Conservation (phyloP, 2,888 invertebrate genomes). For the Hipparchia semele region DNA sequence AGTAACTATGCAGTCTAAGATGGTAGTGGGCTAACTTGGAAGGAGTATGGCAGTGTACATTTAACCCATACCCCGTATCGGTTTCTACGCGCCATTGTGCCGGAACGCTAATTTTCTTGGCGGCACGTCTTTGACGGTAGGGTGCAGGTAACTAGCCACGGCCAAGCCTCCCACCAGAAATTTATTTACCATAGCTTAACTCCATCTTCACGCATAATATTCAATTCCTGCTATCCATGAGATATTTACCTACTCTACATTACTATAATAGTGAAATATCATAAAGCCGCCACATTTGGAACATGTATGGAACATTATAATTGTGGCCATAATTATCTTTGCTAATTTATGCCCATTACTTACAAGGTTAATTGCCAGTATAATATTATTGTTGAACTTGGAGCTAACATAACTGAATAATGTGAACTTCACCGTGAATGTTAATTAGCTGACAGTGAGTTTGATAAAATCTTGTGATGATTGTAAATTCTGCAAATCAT, state of each 20-base stretch:
- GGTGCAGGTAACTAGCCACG: too few relatives aligned
- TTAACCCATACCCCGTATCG: too few relatives aligned
- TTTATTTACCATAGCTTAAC: too few relatives aligned
- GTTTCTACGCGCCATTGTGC: too few relatives aligned
- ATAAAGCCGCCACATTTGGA: background rate
- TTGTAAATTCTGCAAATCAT: too few relatives aligned
- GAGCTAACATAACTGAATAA: slow-evolving; percentile 14
- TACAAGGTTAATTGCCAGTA: slow-evolving; percentile 9
- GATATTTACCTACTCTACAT: background rate
- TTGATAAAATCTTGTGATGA: background rate
- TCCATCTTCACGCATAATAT: too few relatives aligned
- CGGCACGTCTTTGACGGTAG: too few relatives aligned
- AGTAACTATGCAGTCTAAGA: too few relatives aligned
- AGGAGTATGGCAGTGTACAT: too few relatives aligned
- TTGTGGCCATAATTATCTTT: slow-evolving; percentile 18
- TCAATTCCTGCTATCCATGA: background rate
- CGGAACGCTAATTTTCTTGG: too few relatives aligned
- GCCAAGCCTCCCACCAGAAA: too few relatives aligned
- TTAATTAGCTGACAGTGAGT: slow-evolving; percentile 10
- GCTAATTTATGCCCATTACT: slow-evolving; percentile 21
- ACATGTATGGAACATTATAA: slow-evolving; percentile 4
- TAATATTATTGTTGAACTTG: slow-evolving; percentile 23
- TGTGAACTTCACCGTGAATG: slow-evolving; percentile 9
- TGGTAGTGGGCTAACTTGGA: too few relatives aligned
- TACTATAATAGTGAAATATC: background rate